Evolutionary conservation across 1,140 invertebrate genomes (phyloP).

Genomic region (Ceratina calcarata): DNA sequence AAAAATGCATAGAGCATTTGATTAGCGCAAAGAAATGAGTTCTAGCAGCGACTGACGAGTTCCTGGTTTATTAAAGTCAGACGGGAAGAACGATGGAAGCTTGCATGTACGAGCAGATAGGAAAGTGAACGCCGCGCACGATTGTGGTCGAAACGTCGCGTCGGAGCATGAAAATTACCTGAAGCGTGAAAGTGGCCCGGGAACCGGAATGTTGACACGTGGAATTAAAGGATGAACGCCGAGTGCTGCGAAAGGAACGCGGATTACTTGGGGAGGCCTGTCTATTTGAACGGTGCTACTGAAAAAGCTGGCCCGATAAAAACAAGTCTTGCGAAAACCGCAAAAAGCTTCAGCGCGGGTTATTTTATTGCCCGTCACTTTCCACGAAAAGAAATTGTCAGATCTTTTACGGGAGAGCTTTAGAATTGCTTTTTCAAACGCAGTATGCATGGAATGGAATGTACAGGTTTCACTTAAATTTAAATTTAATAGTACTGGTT

Average conservation of each 20-base stretch:
- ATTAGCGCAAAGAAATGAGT: background rate
- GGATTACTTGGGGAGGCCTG: background rate
- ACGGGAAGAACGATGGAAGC: background rate
- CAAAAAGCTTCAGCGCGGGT: too few relatives aligned
- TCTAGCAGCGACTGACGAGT: background rate
- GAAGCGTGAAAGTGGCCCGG: background rate
- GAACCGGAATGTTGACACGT: background rate
- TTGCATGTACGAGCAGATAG: background rate
- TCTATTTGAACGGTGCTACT: too few relatives aligned
- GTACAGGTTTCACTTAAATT: too few relatives aligned
- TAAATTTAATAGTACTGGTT: too few relatives aligned
- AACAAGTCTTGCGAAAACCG: too few relatives aligned
- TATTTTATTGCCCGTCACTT: too few relatives aligned
- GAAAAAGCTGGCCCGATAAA: too few relatives aligned
- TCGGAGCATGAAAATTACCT: conserved; percentile 13
- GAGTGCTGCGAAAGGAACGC: background rate
- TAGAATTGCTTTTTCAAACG: too few relatives aligned
- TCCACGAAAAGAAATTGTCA: too few relatives aligned
- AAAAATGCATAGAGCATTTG: background rate
- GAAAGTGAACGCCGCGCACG: background rate
- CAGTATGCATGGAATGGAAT: too few relatives aligned
- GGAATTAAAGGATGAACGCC: conserved; percentile 30
- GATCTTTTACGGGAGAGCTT: too few relatives aligned
- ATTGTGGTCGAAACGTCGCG: background rate
- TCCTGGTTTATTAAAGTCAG: background rate